Evolutionary conservation across 2,888 invertebrate genomes (phyloP).

Genomic region (Sinelater perroti): DNA sequence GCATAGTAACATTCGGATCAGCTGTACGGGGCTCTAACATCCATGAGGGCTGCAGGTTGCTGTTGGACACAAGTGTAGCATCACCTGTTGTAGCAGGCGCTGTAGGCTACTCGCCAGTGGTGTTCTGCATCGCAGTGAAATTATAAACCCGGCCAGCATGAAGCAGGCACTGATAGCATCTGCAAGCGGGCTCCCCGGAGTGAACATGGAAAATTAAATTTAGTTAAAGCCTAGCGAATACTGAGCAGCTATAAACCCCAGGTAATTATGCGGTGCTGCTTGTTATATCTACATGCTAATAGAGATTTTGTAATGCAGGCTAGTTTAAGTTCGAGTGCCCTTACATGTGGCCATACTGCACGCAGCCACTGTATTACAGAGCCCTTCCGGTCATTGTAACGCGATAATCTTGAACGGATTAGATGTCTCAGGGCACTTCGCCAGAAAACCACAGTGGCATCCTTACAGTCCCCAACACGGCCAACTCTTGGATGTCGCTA

Average conservation of each 20-base stretch:
- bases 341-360: slow-evolving; percentile 99
- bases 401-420: slow-evolving; percentile 94
- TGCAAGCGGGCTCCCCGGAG: slow-evolving; percentile 81
- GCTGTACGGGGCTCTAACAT: slow-evolving; percentile 91
- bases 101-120: slow-evolving; percentile 88
- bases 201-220: slow-evolving; percentile 93
- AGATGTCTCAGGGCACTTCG: slow-evolving; percentile 85
- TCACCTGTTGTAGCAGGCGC: slow-evolving; percentile 97
- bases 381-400: slow-evolving; percentile 87
- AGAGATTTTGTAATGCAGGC: no score
- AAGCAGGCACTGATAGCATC: slow-evolving; percentile 96
- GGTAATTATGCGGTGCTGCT: no score
- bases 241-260: slow-evolving; percentile 71
- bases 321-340: slow-evolving; percentile 87
- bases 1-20: slow-evolving; percentile 95
- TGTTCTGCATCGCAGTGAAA: slow-evolving; percentile 67
- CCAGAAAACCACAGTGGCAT: slow-evolving; percentile 81
- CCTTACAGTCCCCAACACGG: slow-evolving; percentile 86
- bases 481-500: slow-evolving; percentile 78
- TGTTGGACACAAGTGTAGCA: slow-evolving; percentile 96
- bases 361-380: slow-evolving; percentile 90
- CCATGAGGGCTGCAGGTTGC: slow-evolving; percentile 84
- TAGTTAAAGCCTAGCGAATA: slow-evolving; percentile 86
- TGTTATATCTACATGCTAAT: no score
- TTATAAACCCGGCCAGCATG: slow-evolving; percentile 90